These are phyloP conservation scores for Achroia grisella DNA, from an alignment of 1,140 invertebrate species.

Conservation along the genomic window DNA sequence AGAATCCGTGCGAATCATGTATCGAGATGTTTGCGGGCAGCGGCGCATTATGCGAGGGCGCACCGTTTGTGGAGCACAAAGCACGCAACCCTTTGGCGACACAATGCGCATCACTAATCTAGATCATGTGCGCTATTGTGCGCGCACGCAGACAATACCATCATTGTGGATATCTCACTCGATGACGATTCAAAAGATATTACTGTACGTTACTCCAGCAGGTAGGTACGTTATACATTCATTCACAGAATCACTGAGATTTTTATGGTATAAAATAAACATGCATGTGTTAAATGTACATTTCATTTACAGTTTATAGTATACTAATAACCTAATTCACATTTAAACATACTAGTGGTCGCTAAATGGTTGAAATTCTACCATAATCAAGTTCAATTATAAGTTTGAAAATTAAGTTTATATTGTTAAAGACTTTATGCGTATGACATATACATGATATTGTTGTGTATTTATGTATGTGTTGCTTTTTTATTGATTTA, in stretches of 20 bases:
- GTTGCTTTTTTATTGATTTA: too few species aligned
- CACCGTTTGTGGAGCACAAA: slow-evolving; percentile 47
- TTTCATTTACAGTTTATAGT: too few species aligned
- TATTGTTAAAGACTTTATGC: too few species aligned
- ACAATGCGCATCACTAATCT: slow-evolving; percentile 71
- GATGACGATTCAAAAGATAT: slow-evolving; percentile 31
- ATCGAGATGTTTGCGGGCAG: slow-evolving; percentile 63
- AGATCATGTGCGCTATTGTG: slow-evolving; percentile 66
- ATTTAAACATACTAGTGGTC: too few species aligned
- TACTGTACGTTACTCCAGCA: slow-evolving; percentile 1
- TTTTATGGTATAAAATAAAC: not conserved
- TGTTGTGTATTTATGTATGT: too few species aligned
- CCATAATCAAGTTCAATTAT: too few species aligned
- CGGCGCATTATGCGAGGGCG: slow-evolving; percentile 51
- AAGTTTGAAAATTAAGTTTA: too few species aligned
- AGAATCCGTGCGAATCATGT: slow-evolving; percentile 62
- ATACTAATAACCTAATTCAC: too few species aligned
- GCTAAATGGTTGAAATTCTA: too few species aligned
- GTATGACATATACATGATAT: too few species aligned
- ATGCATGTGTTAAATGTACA: not conserved
- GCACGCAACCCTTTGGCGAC: slow-evolving; percentile 64
- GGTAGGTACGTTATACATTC: slow-evolving; percentile 1
- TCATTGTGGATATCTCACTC: slow-evolving; percentile 28
- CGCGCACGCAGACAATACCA: slow-evolving; percentile 15
- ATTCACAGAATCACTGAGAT: not conserved